These are phyloP conservation scores for Coecobrya sp. DNA, from an alignment of 2,888 invertebrate genomes.

Conservation along the genomic window DNA sequence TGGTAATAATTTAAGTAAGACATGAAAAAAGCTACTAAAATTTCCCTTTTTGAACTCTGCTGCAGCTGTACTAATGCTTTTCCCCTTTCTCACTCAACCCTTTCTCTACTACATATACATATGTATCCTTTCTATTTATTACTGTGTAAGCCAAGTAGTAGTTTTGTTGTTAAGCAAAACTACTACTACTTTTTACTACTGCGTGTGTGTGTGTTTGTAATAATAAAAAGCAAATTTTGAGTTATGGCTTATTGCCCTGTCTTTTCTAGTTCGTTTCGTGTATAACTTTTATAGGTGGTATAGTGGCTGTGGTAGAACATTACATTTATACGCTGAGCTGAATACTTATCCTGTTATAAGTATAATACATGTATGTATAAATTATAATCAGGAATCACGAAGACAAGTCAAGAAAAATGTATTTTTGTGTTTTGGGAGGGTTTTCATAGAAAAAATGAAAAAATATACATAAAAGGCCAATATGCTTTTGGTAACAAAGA, in stretches of 20 bases:
- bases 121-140: background rate
- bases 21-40: constrained; percentile 27
- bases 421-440: background rate
- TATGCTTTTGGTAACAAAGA: constrained; percentile 35
- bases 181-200: background rate
- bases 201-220: constrained; percentile 52
- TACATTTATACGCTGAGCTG: no score
- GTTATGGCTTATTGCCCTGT: constrained; percentile 74
- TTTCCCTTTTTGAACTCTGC: background rate
- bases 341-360: no score
- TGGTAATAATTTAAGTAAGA: constrained; percentile 59
- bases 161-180: constrained; percentile 28
- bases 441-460: constrained; percentile 40
- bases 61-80: background rate
- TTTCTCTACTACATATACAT: background rate
- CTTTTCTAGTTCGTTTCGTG: constrained; percentile 16
- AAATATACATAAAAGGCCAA: constrained; percentile 15
- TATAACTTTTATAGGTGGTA: background rate
- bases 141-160: background rate
- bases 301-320: background rate
- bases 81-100: background rate
- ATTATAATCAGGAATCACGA: background rate
- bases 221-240: constrained; percentile 68
- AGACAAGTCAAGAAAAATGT: background rate
- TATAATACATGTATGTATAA: no score